Evolutionary conservation across 2,113 vertebrate species (phyloP).

Genomic region (Saccopteryx leptura): DNA sequence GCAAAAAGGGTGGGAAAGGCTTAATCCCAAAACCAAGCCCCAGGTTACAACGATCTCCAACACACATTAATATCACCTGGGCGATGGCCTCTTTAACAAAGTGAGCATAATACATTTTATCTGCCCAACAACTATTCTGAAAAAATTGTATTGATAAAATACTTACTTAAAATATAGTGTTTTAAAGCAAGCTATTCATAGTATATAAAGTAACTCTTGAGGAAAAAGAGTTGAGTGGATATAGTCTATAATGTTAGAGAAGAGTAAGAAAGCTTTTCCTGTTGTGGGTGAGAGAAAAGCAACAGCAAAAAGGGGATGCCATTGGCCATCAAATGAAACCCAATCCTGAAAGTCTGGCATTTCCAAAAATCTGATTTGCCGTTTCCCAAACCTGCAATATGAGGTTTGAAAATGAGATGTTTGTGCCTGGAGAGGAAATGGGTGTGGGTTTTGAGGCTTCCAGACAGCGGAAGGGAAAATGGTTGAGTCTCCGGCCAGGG

Average conservation of each 20-base stretch:
- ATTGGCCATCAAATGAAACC: slow-evolving; percentile 21
- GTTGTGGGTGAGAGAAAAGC: neutral
- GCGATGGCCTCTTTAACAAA: too few species aligned
- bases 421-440: slow-evolving; percentile 62
- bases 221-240: neutral
- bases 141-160: neutral
- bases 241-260: neutral
- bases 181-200: slow-evolving; percentile 7
- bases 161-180: neutral
- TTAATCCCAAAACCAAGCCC: too few species aligned
- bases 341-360: neutral
- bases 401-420: slow-evolving; percentile 73
- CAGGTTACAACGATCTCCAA: too few species aligned
- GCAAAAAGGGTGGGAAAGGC: too few species aligned
- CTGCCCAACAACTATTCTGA: too few species aligned
- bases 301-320: neutral
- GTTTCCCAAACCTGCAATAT: slow-evolving; percentile 62
- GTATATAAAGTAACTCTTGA: neutral
- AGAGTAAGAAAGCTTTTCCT: neutral
- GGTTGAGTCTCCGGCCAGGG: slow-evolving; percentile 28
- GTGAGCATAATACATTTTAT: too few species aligned
- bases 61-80: too few species aligned
- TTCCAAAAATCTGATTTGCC: slow-evolving; percentile 57
- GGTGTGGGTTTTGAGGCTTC: slow-evolving; percentile 71
- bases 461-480: slow-evolving; percentile 60